Percentiles rank a stretch among this genome's conserved stretches.
Conservation (phyloP, 2,797 vertebrate genomes). For the Myotis myotis region DNA sequence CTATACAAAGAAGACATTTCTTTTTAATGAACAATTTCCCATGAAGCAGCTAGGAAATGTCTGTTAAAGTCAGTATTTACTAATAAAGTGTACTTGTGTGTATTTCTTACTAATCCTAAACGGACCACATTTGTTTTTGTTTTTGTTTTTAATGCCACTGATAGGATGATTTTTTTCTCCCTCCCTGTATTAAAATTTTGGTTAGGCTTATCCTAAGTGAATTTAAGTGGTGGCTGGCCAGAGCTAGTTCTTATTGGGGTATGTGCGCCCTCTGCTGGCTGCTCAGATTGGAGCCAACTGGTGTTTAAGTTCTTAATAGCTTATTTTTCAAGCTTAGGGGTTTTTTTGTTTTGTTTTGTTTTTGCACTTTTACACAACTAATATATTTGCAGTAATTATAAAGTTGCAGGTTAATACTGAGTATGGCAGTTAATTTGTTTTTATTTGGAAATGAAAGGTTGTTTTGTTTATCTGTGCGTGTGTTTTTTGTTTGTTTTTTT, state of each 20-base stretch:
- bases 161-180: not conserved
- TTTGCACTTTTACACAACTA: not conserved
- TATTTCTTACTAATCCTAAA: not conserved
- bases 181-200: not conserved
- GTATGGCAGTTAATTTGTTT: not conserved
- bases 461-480: not conserved
- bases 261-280: slow-evolving; percentile 83
- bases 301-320: not conserved
- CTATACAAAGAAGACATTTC: not conserved
- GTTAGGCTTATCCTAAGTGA: not conserved
- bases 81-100: not conserved
- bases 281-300: not conserved
- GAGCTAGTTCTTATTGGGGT: slow-evolving; percentile 55
- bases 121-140: not conserved
- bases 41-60: not conserved
- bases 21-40: slow-evolving; percentile 25
- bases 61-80: not conserved
- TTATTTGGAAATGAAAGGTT: not conserved
- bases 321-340: slow-evolving; percentile 37
- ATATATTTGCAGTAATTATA: slow-evolving; percentile 13
- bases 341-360: slow-evolving; percentile 41
- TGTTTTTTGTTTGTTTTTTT: not conserved
- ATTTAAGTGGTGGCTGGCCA: not conserved
- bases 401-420: not conserved
- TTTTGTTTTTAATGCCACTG: not conserved